phyloP scores from a whole-genome alignment of 2,888 invertebrate genomes.

The Morinoia aosen region DNA sequence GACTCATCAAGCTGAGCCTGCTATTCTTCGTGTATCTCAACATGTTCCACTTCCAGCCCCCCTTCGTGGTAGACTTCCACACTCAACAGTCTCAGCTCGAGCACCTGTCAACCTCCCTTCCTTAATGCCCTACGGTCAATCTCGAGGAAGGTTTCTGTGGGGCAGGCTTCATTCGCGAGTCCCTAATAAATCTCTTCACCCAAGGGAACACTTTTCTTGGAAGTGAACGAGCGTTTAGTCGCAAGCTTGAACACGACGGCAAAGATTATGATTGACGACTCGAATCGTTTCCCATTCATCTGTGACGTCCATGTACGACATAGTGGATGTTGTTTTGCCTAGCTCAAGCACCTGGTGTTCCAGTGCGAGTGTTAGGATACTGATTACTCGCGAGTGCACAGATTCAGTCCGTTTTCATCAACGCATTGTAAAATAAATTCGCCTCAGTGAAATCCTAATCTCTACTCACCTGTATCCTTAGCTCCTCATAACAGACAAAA shows the following conservation, averaged over 20 bases:
- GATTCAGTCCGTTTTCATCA: not conserved
- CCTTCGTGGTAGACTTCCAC: not conserved
- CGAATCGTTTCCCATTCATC: no score
- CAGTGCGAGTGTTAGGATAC: not conserved
- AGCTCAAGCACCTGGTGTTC: not conserved
- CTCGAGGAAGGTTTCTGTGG: not conserved
- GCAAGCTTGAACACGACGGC: not conserved
- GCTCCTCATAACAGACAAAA: no score
- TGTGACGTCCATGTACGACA: no score
- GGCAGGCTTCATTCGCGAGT: not conserved
- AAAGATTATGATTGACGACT: no score
- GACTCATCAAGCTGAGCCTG: not conserved
- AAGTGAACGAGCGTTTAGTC: not conserved
- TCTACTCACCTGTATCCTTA: no score
- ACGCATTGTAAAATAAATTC: not conserved
- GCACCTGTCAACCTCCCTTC: not conserved
- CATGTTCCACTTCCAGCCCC: not conserved
- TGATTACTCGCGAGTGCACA: not conserved
- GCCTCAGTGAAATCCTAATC: no score
- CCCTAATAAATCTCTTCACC: not conserved
- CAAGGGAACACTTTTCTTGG: not conserved
- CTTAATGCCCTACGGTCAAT: not conserved
- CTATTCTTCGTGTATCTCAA: not conserved
- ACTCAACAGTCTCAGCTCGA: not conserved
- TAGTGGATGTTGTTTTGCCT: not conserved